Percentiles rank a stretch among this genome's conserved stretches.
Conservation (phyloP, 2,888 invertebrate genomes). For the Watsonalla binaria region DNA sequence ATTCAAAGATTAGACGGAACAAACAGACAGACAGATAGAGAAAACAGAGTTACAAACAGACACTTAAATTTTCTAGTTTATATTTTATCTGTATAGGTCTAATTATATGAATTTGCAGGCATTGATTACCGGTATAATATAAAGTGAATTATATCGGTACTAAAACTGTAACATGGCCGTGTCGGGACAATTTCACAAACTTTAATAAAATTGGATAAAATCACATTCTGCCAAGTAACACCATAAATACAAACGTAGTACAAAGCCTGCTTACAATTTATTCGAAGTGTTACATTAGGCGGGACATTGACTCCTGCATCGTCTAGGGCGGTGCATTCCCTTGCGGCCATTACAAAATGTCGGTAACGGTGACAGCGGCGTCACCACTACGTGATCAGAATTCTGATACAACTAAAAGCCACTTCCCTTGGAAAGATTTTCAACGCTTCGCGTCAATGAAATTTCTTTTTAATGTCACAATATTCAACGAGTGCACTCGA, state of each 20-base stretch:
- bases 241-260: slow-evolving; percentile 6
- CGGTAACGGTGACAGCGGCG: slow-evolving; percentile 57
- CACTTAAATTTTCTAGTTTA: too few species aligned
- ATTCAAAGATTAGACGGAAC: too few species aligned
- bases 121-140: too few species aligned
- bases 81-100: too few species aligned
- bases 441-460: background rate
- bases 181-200: too few species aligned
- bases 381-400: slow-evolving; percentile 19
- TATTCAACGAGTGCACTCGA: background rate
- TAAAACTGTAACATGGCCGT: too few species aligned
- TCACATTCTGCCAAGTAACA: background rate
- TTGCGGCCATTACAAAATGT: slow-evolving; percentile 60
- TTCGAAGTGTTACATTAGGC: slow-evolving; percentile 13
- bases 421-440: background rate
- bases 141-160: too few species aligned
- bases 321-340: slow-evolving; percentile 58
- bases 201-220: background rate
- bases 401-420: slow-evolving; percentile 12
- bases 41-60: too few species aligned
- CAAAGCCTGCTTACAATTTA: slow-evolving; percentile 12
- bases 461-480: slow-evolving; percentile 1
- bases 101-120: too few species aligned
- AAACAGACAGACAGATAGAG: too few species aligned
- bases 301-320: slow-evolving; percentile 53